Evolutionary conservation across 2,797 vertebrate species (phyloP).

Genomic region (Triplophysa yarkandensis): DNA sequence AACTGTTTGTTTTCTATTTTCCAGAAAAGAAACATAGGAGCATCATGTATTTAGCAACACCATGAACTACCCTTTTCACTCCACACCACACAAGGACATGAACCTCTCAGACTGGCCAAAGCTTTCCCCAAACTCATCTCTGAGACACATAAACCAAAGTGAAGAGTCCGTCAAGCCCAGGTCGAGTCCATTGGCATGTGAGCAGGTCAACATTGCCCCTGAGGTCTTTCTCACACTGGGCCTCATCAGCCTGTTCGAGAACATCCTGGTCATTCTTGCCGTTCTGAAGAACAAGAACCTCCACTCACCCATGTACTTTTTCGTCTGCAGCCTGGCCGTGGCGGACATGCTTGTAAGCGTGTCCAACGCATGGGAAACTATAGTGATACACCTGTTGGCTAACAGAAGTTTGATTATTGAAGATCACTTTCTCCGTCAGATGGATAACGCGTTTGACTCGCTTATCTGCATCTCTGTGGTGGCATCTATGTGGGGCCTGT

Average conservation of each 20-base stretch:
- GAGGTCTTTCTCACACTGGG: constrained; percentile 94
- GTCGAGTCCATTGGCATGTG: constrained; percentile 73
- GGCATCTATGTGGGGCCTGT: constrained; percentile 93
- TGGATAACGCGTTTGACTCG: constrained; percentile 96
- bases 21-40: constrained; percentile 12
- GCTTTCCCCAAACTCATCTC: constrained; percentile 26
- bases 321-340: constrained; percentile 90
- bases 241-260: constrained; percentile 91
- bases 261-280: constrained; percentile 89
- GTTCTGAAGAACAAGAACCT: constrained; percentile 97
- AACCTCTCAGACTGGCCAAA: constrained; percentile 58
- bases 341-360: constrained; percentile 97
- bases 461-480: constrained; percentile 97
- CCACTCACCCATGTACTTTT: constrained; percentile 98
- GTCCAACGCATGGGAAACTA: constrained; percentile 93
- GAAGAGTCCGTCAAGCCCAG: constrained; percentile 52
- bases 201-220: constrained; percentile 89
- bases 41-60: constrained; percentile 10
- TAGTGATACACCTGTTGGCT: constrained; percentile 92
- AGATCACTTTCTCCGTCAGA: constrained; percentile 87
- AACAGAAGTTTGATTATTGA: constrained; percentile 82
- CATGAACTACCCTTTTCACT: not conserved
- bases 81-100: constrained; percentile 59
- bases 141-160: constrained; percentile 50
- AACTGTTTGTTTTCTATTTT: constrained; percentile 14